Base-by-base conservation (phyloP, 1,140 invertebrate species). In the Drosophila neocordata region DNA sequence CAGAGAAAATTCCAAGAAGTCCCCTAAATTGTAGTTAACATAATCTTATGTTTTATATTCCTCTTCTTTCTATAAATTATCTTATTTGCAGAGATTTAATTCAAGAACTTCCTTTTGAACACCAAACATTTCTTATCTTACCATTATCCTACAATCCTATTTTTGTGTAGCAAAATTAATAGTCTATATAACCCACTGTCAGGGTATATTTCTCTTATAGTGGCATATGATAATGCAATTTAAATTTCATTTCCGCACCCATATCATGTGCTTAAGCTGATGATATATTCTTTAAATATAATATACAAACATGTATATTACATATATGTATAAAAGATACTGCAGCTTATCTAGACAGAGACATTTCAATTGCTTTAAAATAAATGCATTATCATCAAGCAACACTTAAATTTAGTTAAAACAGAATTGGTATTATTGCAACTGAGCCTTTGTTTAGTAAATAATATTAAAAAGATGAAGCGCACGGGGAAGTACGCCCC, bases 301-400 rank as follows among this genome's bases (percentile, higher is more conserved):
- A 60, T 74, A 38, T 60, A 37, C 56, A 74, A 74, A 58, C 15
- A 48, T 8, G 20, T 48, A n/a, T 31, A 6, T 31, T 6, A 3
- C 5, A 4, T 31, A 31, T 31, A 31, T 31, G 2, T 20, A 44
- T 44, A 44, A n/a, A n/a, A n/a, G n/a, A n/a, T 9, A 11, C 18
- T 68, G 57, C 64, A 68, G 71, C 72, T 75, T 75, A 75, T 75
- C 72, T 75, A 74, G 75, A 75, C 13, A 15, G 31, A 35, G 64
- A 12, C 38, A 65, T 62, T 8, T 20, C 18, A 9, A 8, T 48
- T 11, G 41, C 15, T 48, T 7, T n/a, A n/a, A n/a, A n/a, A n/a
- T n/a, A n/a, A n/a, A 9, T 9, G 13, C 1, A 15, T 44, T 44
- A 44, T 44, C 41, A 48, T 8, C 41, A 9, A 20, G 6, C 15